phyloP scores from a whole-genome alignment of 35 echinoderm and acorn worm genomes.

The Anneissia japonica region DNA sequence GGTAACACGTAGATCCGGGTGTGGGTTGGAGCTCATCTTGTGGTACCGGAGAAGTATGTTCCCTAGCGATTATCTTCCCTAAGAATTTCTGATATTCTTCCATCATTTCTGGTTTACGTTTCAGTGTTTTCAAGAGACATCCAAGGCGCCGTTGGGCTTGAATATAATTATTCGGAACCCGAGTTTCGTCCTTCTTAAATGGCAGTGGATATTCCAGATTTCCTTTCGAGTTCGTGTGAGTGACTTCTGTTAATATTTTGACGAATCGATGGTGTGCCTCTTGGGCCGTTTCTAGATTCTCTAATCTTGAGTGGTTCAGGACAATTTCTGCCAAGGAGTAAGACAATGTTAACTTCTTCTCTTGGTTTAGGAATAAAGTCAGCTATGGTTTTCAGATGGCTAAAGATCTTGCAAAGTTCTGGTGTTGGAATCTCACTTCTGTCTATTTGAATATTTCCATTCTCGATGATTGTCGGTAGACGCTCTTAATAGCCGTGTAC shows the following conservation, averaged over 20 bases:
- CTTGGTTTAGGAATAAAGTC: constrained; percentile 2
- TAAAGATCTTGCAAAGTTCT: constrained; percentile 18
- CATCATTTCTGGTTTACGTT: too few relatives aligned
- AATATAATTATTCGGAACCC: not conserved
- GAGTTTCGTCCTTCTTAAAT: not conserved
- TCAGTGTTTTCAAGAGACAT: too few relatives aligned
- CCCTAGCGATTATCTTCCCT: too few relatives aligned
- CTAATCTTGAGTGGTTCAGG: constrained; percentile 46
- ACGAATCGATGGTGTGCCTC: constrained; percentile 8
- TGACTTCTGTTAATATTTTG: not conserved
- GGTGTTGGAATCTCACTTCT: constrained; percentile 34
- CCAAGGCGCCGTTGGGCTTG: not conserved
- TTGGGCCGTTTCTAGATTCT: constrained; percentile 26
- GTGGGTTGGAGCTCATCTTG: too few relatives aligned
- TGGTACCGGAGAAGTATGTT: too few relatives aligned
- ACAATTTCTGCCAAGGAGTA: constrained; percentile 36
- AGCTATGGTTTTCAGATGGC: not conserved
- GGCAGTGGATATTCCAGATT: not conserved
- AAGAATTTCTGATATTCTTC: too few relatives aligned
- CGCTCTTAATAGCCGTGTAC: constrained; percentile 13
- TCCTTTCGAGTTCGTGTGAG: not conserved
- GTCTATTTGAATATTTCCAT: constrained; percentile 32
- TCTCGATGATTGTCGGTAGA: constrained; percentile 31
- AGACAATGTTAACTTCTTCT: constrained; percentile 28
- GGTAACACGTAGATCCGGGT: too few relatives aligned